Conservation (phyloP, 1,140 invertebrate genomes). For the Drosophila athabasca region DNA sequence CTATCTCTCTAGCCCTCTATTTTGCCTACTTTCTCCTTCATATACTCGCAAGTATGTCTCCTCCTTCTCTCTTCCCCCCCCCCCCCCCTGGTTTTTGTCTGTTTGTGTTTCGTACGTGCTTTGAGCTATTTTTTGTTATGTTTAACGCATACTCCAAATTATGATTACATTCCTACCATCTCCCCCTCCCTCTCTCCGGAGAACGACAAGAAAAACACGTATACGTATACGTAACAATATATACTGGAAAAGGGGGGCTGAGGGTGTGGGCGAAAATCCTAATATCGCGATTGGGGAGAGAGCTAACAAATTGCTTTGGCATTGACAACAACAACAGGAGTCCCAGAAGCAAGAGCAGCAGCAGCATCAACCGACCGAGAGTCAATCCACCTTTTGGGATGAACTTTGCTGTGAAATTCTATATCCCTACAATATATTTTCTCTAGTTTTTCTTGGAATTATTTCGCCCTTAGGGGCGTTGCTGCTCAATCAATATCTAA, state of each 20-base stretch:
- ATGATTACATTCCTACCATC: slow-evolving; percentile 68
- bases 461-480: slow-evolving; percentile 47
- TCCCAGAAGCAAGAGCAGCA: no score
- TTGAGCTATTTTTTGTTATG: slow-evolving; percentile 79
- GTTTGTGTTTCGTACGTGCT: slow-evolving; percentile 73
- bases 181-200: no score
- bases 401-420: no score
- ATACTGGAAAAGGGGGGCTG: no score
- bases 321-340: slow-evolving; percentile 8
- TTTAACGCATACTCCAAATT: slow-evolving; percentile 76
- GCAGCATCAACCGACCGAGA: no score
- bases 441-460: slow-evolving; percentile 17
- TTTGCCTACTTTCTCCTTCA: background rate
- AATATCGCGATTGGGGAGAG: slow-evolving; percentile 21
- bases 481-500: slow-evolving; percentile 70
- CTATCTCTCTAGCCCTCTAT: background rate
- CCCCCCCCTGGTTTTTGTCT: background rate
- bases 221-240: slow-evolving; percentile 1
- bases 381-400: no score
- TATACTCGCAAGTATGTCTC: slow-evolving; percentile 1
- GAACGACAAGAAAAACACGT: slow-evolving; percentile 27
- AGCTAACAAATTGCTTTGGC: slow-evolving; percentile 46
- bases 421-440: background rate
- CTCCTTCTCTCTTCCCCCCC: no score
- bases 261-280: background rate